Evolutionary conservation across 2,888 invertebrate species (phyloP).

Genomic region (Drosophila cognata): DNA sequence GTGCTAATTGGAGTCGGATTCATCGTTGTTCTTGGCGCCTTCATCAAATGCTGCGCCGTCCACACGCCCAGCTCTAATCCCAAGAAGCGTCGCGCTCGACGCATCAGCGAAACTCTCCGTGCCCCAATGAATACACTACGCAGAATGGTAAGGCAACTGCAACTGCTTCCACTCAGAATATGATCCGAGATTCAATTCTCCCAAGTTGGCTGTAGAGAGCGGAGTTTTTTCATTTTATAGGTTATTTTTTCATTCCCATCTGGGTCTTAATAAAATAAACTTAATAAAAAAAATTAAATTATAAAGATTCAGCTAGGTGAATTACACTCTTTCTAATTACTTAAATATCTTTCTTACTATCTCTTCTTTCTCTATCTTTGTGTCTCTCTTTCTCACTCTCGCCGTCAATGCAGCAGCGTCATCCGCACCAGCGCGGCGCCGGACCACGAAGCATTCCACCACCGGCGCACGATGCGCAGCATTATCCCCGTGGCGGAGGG

Average conservation of each 20-base stretch:
- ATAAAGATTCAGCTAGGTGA: no score
- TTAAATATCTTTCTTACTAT: not conserved
- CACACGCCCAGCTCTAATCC: constrained; percentile 99
- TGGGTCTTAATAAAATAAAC: no score
- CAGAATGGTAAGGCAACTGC: constrained; percentile 89
- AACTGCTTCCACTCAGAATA: not conserved
- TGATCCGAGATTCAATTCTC: not conserved
- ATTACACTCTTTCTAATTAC: no score
- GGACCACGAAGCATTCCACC: constrained; percentile 86
- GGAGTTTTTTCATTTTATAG: not conserved
- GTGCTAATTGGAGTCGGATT: constrained; percentile 95
- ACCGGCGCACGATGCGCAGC: constrained; percentile 85
- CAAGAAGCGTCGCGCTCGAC: constrained; percentile 96
- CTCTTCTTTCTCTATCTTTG: not conserved
- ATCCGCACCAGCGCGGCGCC: constrained; percentile 83
- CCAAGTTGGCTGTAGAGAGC: not conserved
- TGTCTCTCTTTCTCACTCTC: not conserved
- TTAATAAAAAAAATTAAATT: no score
- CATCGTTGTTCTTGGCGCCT: constrained; percentile 97
- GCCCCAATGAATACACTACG: constrained; percentile 96
- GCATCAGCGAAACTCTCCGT: constrained; percentile 95
- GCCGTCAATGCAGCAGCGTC: constrained; percentile 81
- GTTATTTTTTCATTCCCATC: no score
- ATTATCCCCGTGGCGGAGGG: constrained; percentile 70
- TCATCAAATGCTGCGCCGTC: constrained; percentile 99